Evolutionary conservation across 2,888 invertebrate genomes (phyloP), one percentile per base, ranked within the genome.

Genomic region (Branchellion lobata): DNA sequence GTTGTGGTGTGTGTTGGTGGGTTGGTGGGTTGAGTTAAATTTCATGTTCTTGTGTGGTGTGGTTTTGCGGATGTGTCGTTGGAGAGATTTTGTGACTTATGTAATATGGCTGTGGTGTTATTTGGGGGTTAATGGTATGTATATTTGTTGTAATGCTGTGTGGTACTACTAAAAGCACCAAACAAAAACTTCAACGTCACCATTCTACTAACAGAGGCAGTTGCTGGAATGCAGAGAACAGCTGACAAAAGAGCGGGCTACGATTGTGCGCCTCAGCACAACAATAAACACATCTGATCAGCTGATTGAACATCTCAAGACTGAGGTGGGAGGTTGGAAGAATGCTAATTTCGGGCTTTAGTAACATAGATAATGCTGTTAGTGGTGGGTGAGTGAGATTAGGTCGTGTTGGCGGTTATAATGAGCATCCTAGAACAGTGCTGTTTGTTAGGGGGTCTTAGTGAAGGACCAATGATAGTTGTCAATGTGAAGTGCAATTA

Each of bases 281-380:
- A 33, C 29, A 40, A 14, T 53, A 1, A 40, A 47, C n/a, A 47
- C 75, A 3, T 75, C 75, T 2, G 75, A 75, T 2, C 40, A 53
- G 5, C 75, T 75, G 2, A 51, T 75, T 40, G 75, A 75, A 53
- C 75, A 75, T 31, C 47, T 75, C 75, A 75, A 51, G 53, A 47
- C 53, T 0, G 75, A 75, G 51, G 71, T 69, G 14, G 8, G 27
- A 14, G 31, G 71, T 69, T n/a, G n/a, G n/a, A n/a, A n/a, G n/a
- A n/a, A n/a, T n/a, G n/a, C n/a, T n/a, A n/a, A n/a, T n/a, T n/a
- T n/a, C n/a, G n/a, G n/a, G n/a, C n/a, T n/a, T n/a, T n/a, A 14
- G 27, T 69, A 5, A n/a, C n/a, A 57, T 57, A 3, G 21, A n/a
- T 57, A n/a, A n/a, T 57, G 21, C 11, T 57, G 21, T 8, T 57